Evolutionary conservation across 2,888 invertebrate genomes (phyloP), one percentile per base, ranked within the genome.

Genomic region (Drosophila algonquin): DNA sequence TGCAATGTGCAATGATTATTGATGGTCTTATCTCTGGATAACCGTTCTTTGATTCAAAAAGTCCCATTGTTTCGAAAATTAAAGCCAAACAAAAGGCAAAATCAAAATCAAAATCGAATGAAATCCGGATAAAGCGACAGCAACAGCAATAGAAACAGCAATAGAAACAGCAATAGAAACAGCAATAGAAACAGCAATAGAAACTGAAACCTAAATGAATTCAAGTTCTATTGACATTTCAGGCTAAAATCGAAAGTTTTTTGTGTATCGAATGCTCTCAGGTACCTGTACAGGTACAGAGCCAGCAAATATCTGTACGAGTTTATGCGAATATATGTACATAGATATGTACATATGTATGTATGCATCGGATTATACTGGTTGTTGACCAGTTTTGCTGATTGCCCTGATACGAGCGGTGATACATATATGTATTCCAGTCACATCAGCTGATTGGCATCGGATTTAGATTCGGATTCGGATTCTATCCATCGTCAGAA

Each of bases 171-270:
- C n/a, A n/a, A n/a, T n/a, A n/a, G n/a, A n/a, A 40, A 16, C 14
- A n/a, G 4, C 27, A 35, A 57, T 47, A 35, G 8, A 4, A 59
- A 18, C 18, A 18, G 18, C 18, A 18, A 18, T 18, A 18, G 18
- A 18, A 18, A 48, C 32, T n/a, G n/a, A n/a, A 35, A 35, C 47
- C 40, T 44, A 30, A 51, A 64, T 45, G n/a, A 63, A 75, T 70
- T 56, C 82, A 69, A 82, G 82, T 82, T 79, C 65, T 64, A 62
- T 69, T 79, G 74, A 72, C 74, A 82, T 69, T 80, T 80, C 62
- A 60, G 73, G 62, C 46, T 44, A 65, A 72, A 81, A 81, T 57
- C 70, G 55, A 81, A 79, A 76, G 70, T 67, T 57, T 45, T 45
- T 32, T 63, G 18, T 47, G 24, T 16, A 16, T 35, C 30, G 21